Base-by-base conservation (phyloP, 1,140 invertebrate species). In the Cylas formicarius region DNA sequence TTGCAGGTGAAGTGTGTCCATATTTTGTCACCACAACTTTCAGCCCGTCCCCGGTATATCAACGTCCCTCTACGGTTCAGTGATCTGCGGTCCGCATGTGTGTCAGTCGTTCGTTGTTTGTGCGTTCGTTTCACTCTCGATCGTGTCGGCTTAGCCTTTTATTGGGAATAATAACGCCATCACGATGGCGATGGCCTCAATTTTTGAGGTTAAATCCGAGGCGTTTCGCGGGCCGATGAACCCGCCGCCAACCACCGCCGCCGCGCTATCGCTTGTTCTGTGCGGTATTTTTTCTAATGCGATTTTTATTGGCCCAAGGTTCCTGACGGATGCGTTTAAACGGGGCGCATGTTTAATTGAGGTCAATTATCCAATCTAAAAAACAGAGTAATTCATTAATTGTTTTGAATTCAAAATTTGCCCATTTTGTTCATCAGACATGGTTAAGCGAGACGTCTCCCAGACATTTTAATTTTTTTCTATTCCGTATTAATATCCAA, bases 161-260 rank as follows among this genome's bases (percentile, higher is more conserved):
- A 43, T 43, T 48, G 24, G 23, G 33, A 48, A 48, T 48, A 47
- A 40, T 39, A 47, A 13, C 29, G 16, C 10, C n/a, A 38, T 41
- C 40, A 26, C 40, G 40, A 14, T 40, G 28, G 44, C 44, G 44
- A 48, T 53, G 60, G 58, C 58, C 60, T 62, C 60, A 62, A 62
- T 62, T 60, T 60, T 62, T 60, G 56, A 60, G 58, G 60, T 60
- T 58, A 60, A 49, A 55, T 42, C 47, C 44, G 45, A 40, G 45
- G 37, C 45, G 36, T 39, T 40, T 34, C 11, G 31, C 44, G 21
- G 33, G 56, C 44, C 57, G 56, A 46, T 56, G 53, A 51, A 62
- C 58, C 57, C 23, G 24, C 26, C 23, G 19, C 38, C 23, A 35
- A 23, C 40, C 36, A 27, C 20, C 31, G 34, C 26, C 35, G 24